A percentile compares a stretch with the other conserved stretches of the same genome.
These are phyloP conservation scores for Leptodirus hochenwartii DNA, from an alignment of 2,888 invertebrate genomes.

Conservation along the genomic window DNA sequence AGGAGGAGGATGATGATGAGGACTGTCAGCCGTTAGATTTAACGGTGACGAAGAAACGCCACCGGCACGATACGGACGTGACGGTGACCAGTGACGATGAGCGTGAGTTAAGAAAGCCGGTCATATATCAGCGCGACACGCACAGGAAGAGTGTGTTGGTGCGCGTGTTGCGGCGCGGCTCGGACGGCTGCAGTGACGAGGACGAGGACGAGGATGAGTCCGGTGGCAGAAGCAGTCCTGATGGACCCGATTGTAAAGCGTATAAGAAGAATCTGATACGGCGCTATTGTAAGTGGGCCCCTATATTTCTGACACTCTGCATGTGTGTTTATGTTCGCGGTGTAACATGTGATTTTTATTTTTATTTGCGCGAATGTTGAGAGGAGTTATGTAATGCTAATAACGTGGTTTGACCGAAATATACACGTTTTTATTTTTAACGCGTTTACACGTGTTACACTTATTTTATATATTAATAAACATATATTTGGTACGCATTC, in stretches of 20 bases:
- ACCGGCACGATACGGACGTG: too few relatives aligned
- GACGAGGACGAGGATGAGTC: conserved; percentile 55
- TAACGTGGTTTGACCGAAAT: too few relatives aligned
- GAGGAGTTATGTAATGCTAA: too few relatives aligned
- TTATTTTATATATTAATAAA: too few relatives aligned
- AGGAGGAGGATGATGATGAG: too few relatives aligned
- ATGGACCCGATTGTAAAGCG: conserved; percentile 41
- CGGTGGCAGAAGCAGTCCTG: conserved; percentile 45
- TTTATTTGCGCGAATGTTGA: not conserved
- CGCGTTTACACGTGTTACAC: too few relatives aligned
- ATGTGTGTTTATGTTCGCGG: not conserved
- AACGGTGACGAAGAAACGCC: too few relatives aligned
- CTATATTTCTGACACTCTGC: not conserved
- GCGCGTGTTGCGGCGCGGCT: conserved; percentile 4
- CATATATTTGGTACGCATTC: too few relatives aligned
- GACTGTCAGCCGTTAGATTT: too few relatives aligned
- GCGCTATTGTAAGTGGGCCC: conserved; percentile 73
- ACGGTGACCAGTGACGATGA: too few relatives aligned
- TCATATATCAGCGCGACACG: not conserved
- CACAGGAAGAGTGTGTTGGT: conserved; percentile 1
- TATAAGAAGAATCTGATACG: conserved; percentile 89
- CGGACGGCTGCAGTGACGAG: conserved; percentile 2
- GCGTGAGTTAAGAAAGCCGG: too few relatives aligned
- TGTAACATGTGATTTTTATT: not conserved
- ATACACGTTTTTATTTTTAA: too few relatives aligned